Conservation (phyloP, 2,888 invertebrate species). For the Chloromyia formosa region DNA sequence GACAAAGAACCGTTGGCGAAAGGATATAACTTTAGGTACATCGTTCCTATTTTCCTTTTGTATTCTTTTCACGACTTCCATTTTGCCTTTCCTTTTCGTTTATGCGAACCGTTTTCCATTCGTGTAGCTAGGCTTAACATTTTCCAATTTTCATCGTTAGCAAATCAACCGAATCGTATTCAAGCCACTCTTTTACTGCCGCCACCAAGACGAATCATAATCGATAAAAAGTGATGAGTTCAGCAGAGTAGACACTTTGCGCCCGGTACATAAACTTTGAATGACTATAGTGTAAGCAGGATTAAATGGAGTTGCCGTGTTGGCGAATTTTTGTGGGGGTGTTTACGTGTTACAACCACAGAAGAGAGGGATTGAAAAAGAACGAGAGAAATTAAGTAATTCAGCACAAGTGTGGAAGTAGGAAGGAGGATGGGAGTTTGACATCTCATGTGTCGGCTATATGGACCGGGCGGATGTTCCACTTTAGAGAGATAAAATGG, state of each 20-base stretch:
- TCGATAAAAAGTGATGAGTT: constrained; percentile 27
- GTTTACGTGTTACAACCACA: too few species aligned
- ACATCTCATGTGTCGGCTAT: too few species aligned
- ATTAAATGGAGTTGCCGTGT: background rate
- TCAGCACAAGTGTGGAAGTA: too few species aligned
- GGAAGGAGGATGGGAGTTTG: too few species aligned
- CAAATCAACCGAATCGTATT: constrained; percentile 6
- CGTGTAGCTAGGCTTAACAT: constrained; percentile 6
- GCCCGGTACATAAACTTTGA: background rate
- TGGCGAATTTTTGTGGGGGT: too few species aligned
- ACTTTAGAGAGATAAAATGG: too few species aligned
- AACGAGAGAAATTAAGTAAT: too few species aligned
- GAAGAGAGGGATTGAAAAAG: too few species aligned
- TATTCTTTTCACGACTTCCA: background rate
- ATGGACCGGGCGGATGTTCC: too few species aligned
- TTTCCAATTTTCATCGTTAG: constrained; percentile 8
- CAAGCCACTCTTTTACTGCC: background rate
- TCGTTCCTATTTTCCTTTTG: background rate
- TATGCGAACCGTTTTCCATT: background rate
- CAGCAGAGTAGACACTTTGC: constrained; percentile 18
- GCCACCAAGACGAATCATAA: constrained; percentile 9
- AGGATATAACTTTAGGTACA: background rate
- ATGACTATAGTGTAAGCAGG: background rate
- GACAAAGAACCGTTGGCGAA: background rate
- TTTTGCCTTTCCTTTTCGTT: background rate